Conservation (phyloP, 2,113 vertebrate species). For the Paramormyrops kingsleyae region DNA sequence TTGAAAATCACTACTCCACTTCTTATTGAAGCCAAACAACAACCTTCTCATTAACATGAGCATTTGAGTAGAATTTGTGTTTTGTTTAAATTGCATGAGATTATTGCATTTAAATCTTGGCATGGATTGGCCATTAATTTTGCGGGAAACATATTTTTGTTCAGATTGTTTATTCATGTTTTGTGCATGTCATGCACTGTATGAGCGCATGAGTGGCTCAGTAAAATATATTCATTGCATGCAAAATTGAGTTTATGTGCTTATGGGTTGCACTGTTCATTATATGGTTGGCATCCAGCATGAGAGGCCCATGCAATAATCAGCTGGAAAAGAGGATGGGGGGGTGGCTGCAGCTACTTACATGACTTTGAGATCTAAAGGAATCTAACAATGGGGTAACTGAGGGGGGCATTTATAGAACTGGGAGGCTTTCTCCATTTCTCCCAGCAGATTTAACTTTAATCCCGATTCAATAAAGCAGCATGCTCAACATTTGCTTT, state of each 20-base stretch:
- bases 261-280: not conserved
- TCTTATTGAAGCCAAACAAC: too few species aligned
- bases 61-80: too few species aligned
- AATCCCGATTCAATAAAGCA: conserved; percentile 21
- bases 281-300: not conserved
- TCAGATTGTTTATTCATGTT: too few species aligned
- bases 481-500: not conserved
- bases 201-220: too few species aligned
- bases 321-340: conserved; percentile 20
- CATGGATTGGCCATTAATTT: not conserved
- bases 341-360: conserved; percentile 23
- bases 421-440: conserved; percentile 9
- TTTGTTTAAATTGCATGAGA: too few species aligned
- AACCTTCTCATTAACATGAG: too few species aligned
- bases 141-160: not conserved
- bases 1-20: too few species aligned
- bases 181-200: too few species aligned
- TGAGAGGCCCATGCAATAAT: conserved; percentile 11
- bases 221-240: too few species aligned
- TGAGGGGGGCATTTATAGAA: conserved; percentile 27
- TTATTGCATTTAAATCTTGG: too few species aligned
- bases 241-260: not conserved
- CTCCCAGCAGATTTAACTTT: conserved; percentile 32
- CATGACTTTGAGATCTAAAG: conserved; percentile 17
- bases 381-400: conserved; percentile 36